These are phyloP conservation scores for Diaperis boleti DNA, from an alignment of 2,888 invertebrate species.

Conservation along the genomic window DNA sequence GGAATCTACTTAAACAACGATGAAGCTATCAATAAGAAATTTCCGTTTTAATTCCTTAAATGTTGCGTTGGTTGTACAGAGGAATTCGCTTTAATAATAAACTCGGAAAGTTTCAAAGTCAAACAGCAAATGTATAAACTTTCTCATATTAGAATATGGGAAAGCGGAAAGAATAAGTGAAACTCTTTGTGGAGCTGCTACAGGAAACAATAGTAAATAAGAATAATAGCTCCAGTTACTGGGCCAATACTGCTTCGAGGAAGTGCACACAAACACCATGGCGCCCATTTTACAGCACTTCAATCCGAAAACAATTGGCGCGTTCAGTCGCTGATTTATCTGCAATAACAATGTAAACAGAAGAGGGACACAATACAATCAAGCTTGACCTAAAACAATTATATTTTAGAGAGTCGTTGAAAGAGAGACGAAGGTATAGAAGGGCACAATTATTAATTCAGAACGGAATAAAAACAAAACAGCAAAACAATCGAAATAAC, in stretches of 20 bases:
- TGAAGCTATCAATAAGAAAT: slow-evolving; percentile 11
- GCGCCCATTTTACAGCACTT: too few species aligned
- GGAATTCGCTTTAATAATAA: slow-evolving; percentile 17
- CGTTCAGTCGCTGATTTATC: too few species aligned
- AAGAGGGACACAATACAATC: too few species aligned
- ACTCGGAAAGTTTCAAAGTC: slow-evolving; percentile 24
- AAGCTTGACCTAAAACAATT: too few species aligned
- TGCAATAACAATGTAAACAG: too few species aligned
- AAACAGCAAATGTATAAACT: slow-evolving; percentile 25
- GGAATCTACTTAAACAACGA: slow-evolving; percentile 23
- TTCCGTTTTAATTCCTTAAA: slow-evolving; percentile 18
- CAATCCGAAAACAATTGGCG: too few species aligned
- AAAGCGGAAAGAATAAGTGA: slow-evolving; percentile 23
- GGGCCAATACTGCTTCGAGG: slow-evolving; percentile 3
- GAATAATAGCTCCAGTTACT: slow-evolving; percentile 20
- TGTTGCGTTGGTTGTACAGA: slow-evolving; percentile 6
- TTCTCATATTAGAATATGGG: slow-evolving; percentile 21
- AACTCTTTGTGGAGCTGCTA: slow-evolving; percentile 23
- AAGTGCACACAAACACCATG: too few species aligned
- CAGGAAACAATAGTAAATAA: slow-evolving; percentile 25
- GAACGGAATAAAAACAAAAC: too few species aligned
- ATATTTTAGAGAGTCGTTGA: too few species aligned
- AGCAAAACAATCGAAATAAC: too few species aligned
- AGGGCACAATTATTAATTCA: too few species aligned
- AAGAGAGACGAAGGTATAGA: too few species aligned